A percentile compares a stretch with the other conserved stretches of the same genome.
phyloP scores from a whole-genome alignment of 2,888 invertebrate genomes.

The Lagria hirta region DNA sequence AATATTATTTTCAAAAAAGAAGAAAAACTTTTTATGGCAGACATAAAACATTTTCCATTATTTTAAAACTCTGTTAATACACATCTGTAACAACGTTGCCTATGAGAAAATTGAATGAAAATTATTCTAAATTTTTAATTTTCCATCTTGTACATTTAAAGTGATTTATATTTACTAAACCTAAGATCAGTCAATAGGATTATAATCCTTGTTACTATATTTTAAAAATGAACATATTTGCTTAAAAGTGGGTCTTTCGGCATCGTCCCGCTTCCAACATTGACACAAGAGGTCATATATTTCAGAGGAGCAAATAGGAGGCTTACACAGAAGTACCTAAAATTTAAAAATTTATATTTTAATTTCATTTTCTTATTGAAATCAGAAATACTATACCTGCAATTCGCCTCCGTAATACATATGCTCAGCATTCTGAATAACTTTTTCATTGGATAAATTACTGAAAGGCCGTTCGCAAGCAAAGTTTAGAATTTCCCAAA shows the following conservation, averaged over 20 bases:
- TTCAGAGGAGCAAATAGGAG: conserved; percentile 72
- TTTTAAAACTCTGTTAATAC: too few relatives aligned
- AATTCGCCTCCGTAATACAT: conserved; percentile 65
- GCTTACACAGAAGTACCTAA: conserved; percentile 65
- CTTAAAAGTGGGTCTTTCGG: conserved; percentile 62
- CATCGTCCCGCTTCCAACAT: conserved; percentile 66
- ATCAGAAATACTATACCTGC: conserved; percentile 56
- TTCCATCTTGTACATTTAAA: neutral
- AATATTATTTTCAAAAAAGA: too few relatives aligned
- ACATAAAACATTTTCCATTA: too few relatives aligned
- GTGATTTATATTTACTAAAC: neutral
- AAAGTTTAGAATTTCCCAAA: conserved; percentile 65
- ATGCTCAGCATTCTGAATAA: conserved; percentile 65
- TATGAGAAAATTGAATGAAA: too few relatives aligned
- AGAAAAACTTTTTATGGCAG: too few relatives aligned
- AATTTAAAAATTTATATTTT: conserved; percentile 27
- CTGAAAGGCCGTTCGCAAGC: conserved; percentile 64
- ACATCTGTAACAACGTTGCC: too few relatives aligned
- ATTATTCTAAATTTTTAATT: conserved; percentile 1
- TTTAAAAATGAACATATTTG: conserved; percentile 72
- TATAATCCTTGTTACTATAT: conserved; percentile 60
- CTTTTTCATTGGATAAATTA: conserved; percentile 62
- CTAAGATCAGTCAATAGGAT: conserved; percentile 50
- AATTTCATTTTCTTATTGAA: conserved; percentile 2
- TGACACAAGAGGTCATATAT: conserved; percentile 75